These are phyloP conservation scores for Sepioteuthis lessoniana DNA, from an alignment of 2,888 invertebrate species.

Conservation along the genomic window DNA sequence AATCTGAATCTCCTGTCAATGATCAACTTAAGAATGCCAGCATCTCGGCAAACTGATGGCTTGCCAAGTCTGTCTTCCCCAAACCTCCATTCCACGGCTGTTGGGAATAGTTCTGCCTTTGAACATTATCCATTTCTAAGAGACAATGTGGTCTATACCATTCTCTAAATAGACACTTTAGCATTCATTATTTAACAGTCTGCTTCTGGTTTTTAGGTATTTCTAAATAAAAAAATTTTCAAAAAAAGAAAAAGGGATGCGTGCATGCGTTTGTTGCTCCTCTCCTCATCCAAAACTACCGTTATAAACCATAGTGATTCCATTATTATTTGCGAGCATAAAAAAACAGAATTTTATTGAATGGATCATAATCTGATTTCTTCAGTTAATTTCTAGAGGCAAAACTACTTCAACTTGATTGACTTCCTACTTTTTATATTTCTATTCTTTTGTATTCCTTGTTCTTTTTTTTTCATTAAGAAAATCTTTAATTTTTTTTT, in stretches of 20 bases:
- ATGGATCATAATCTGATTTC: not conserved
- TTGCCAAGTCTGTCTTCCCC: too few relatives aligned
- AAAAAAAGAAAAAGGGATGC: not conserved
- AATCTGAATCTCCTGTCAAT: too few relatives aligned
- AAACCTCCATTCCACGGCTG: too few relatives aligned
- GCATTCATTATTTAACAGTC: too few relatives aligned
- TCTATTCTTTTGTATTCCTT: not conserved
- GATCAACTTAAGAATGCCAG: too few relatives aligned
- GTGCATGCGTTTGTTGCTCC: not conserved
- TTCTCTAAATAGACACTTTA: too few relatives aligned
- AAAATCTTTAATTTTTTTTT: not conserved
- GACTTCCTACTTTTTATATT: not conserved
- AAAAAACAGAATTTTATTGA: not conserved
- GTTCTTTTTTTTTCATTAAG: not conserved
- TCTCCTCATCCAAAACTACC: not conserved
- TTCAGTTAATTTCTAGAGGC: not conserved
- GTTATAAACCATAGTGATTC: not conserved
- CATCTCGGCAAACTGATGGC: too few relatives aligned
- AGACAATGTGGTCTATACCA: too few relatives aligned
- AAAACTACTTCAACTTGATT: not conserved
- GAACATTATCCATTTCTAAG: too few relatives aligned
- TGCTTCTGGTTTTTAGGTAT: not conserved
- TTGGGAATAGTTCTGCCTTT: too few relatives aligned
- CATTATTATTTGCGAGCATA: not conserved
- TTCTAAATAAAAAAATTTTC: too few relatives aligned